Conservation (phyloP, 2,113 vertebrate genomes). For the Pristiophorus japonicus region DNA sequence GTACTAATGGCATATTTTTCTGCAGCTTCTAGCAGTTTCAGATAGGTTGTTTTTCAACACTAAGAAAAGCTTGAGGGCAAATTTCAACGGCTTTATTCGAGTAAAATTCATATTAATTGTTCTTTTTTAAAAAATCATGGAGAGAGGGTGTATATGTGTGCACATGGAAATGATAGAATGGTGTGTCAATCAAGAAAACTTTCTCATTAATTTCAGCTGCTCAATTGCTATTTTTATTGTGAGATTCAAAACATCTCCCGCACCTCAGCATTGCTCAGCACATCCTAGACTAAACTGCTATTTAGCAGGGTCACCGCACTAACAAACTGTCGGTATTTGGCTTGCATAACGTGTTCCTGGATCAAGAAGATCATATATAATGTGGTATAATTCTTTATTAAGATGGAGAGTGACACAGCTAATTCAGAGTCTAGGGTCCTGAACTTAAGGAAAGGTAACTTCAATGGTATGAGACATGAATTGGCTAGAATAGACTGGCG, state of each 20-base stretch:
- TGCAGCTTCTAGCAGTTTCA: too few relatives aligned
- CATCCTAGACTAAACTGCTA: slow-evolving; percentile 5
- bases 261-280: not conserved
- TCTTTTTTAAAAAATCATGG: too few relatives aligned
- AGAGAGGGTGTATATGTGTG: too few relatives aligned
- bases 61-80: not conserved
- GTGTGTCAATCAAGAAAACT: not conserved
- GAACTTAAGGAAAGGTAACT: too few relatives aligned
- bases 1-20: too few relatives aligned
- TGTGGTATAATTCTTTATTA: too few relatives aligned
- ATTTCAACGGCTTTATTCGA: not conserved
- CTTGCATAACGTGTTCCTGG: not conserved
- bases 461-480: too few relatives aligned
- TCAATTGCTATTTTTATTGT: not conserved
- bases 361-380: too few relatives aligned
- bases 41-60: too few relatives aligned
- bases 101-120: not conserved
- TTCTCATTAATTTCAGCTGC: not conserved
- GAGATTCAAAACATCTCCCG: not conserved
- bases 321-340: slow-evolving; percentile 3
- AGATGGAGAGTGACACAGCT: too few relatives aligned
- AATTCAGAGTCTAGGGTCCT: too few relatives aligned
- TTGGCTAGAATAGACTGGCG: too few relatives aligned
- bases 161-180: not conserved
- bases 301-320: not conserved